Conservation (phyloP, 2,797 vertebrate species). For the Macropodus opercularis region DNA sequence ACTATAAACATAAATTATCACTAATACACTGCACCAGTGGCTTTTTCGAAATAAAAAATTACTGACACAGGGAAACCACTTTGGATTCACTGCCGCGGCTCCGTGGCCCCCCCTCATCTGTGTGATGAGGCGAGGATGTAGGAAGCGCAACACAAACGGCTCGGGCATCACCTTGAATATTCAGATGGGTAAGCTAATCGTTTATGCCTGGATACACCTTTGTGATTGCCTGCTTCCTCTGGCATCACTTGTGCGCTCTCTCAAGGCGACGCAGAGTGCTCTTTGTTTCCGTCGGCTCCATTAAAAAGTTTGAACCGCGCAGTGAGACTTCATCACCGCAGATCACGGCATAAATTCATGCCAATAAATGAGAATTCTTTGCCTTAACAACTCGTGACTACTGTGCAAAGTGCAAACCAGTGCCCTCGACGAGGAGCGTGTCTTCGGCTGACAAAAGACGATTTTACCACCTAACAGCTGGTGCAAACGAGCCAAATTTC, state of each 20-base stretch:
- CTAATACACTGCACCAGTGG: slow-evolving; percentile 98
- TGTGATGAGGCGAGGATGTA: slow-evolving; percentile 92
- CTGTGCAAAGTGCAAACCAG: slow-evolving; percentile 16
- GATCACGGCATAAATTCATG: slow-evolving; percentile 4
- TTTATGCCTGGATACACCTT: slow-evolving; percentile 92
- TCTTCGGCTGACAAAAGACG: slow-evolving; percentile 36
- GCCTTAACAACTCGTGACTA: slow-evolving; percentile 32
- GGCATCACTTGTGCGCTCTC: slow-evolving; percentile 79
- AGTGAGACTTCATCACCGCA: slow-evolving; percentile 19
- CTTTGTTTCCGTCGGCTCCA: slow-evolving; percentile 58
- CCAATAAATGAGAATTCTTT: slow-evolving; percentile 25
- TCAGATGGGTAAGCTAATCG: slow-evolving; percentile 94
- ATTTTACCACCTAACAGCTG: slow-evolving; percentile 62
- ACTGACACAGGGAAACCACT: slow-evolving; percentile 97
- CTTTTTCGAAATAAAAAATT: slow-evolving; percentile 94
- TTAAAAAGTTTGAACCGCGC: slow-evolving; percentile 61
- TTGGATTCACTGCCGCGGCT: slow-evolving; percentile 86
- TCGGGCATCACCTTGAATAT: slow-evolving; percentile 96
- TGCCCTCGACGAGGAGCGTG: slow-evolving; percentile 30
- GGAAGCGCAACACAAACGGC: slow-evolving; percentile 95
- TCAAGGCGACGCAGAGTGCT: slow-evolving; percentile 43
- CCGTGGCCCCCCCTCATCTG: slow-evolving; percentile 86
- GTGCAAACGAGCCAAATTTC: slow-evolving; percentile 50
- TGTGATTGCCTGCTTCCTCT: slow-evolving; percentile 94
- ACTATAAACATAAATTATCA: slow-evolving; percentile 99